phyloP scores from a whole-genome alignment of 2,797 vertebrate genomes.

The Dallia pectoralis region DNA sequence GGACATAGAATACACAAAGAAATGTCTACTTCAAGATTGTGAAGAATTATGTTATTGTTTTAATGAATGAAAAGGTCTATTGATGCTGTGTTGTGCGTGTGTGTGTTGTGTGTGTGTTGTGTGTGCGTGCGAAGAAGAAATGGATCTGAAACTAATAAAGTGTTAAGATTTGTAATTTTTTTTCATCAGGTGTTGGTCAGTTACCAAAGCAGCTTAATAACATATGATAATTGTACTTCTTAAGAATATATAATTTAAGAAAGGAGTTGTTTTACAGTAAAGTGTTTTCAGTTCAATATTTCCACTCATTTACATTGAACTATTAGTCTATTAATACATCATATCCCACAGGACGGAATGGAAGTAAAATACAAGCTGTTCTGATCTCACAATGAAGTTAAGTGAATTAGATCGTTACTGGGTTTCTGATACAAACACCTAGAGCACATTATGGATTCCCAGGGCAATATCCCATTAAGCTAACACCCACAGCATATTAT shows the following conservation, averaged over 20 bases:
- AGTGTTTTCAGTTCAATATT: conserved; percentile 1
- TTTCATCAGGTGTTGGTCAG: neutral
- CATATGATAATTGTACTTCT: conserved; percentile 13
- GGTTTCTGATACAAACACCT: too few species aligned
- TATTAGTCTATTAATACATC: too few species aligned
- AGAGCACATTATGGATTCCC: too few species aligned
- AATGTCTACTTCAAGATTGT: neutral
- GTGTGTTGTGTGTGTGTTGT: too few species aligned
- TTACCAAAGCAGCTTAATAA: conserved; percentile 38
- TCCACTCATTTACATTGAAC: neutral
- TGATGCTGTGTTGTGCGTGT: too few species aligned
- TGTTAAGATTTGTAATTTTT: conserved; percentile 47
- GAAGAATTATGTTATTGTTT: neutral
- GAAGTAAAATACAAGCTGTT: too few species aligned
- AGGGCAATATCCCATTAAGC: too few species aligned
- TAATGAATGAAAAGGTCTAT: neutral
- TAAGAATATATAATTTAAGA: conserved; percentile 10
- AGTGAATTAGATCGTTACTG: too few species aligned
- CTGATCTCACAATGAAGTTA: too few species aligned
- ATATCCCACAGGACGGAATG: too few species aligned
- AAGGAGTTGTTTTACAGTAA: neutral
- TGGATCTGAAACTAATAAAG: conserved; percentile 10
- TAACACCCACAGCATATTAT: too few species aligned
- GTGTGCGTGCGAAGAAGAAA: neutral
- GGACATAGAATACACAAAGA: neutral